Percentiles rank a stretch among this genome's conserved stretches.
Evolutionary conservation across 2,113 vertebrate species (phyloP).

Genomic region (Morone chrysops): DNA sequence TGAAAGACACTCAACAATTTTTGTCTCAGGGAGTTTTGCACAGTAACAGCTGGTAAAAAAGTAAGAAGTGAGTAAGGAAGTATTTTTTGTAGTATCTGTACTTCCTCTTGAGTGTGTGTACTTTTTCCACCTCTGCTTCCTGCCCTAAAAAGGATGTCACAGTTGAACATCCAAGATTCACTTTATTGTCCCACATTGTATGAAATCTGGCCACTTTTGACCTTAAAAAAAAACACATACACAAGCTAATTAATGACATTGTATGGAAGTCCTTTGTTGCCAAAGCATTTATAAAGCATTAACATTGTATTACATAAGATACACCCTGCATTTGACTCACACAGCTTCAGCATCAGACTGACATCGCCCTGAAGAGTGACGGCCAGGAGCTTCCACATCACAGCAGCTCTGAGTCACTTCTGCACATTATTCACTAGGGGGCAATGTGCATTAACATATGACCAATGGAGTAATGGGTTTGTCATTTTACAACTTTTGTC

Average conservation of each 20-base stretch:
- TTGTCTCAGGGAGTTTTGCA: too few species aligned
- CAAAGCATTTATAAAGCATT: neutral
- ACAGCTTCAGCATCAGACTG: neutral
- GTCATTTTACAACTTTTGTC: neutral
- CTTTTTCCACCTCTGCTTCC: neutral
- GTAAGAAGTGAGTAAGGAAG: too few species aligned
- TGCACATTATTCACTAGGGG: slow-evolving; percentile 40
- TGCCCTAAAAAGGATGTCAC: too few species aligned
- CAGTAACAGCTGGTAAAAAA: too few species aligned
- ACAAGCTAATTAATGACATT: neutral
- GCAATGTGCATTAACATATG: slow-evolving; percentile 28
- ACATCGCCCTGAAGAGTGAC: neutral
- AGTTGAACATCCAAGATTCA: neutral
- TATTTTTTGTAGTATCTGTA: too few species aligned
- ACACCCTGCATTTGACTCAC: neutral
- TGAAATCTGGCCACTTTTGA: too few species aligned
- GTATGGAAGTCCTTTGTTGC: neutral
- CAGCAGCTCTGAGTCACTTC: neutral
- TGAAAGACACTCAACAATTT: too few species aligned
- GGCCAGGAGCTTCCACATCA: neutral
- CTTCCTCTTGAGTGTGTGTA: too few species aligned
- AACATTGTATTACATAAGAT: neutral
- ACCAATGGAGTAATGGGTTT: neutral
- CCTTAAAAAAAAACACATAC: neutral
- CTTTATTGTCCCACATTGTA: too few species aligned